Conservation (phyloP, 1,140 invertebrate species). For the Arctopsyche grandis region DNA sequence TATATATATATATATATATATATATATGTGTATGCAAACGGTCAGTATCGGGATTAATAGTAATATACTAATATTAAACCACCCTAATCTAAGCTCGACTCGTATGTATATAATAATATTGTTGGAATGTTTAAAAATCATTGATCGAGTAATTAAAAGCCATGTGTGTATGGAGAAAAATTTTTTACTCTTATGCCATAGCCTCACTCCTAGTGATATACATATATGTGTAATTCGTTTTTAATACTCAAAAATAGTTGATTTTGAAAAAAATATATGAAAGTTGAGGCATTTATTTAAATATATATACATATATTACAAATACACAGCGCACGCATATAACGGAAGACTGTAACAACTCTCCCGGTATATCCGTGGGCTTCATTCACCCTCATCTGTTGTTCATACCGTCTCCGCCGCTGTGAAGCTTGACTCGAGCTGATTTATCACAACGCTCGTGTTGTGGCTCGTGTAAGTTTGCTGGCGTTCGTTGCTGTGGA, state of each 20-base stretch:
- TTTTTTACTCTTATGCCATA: conserved; percentile 5
- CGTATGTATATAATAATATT: too few species aligned
- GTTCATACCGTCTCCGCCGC: neutral
- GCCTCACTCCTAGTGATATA: conserved; percentile 1
- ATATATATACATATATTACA: neutral
- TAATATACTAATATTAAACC: too few species aligned
- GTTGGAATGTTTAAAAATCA: too few species aligned
- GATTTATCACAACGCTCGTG: conserved; percentile 7
- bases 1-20: too few species aligned
- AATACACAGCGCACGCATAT: neutral
- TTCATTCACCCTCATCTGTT: neutral
- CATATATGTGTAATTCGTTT: too few species aligned
- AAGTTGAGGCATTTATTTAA: neutral
- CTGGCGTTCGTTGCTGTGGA: neutral
- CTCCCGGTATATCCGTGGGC: conserved; percentile 18
- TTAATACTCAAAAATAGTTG: neutral
- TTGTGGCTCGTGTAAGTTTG: conserved; percentile 16
- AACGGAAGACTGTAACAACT: conserved; percentile 41
- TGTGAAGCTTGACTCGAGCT: neutral
- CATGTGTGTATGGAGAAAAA: too few species aligned
- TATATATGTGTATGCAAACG: too few species aligned
- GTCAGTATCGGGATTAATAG: too few species aligned
- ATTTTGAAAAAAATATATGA: neutral
- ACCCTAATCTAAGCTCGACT: too few species aligned
- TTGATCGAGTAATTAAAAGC: too few species aligned